These are phyloP conservation scores for Natator depressus DNA, from an alignment of 2,113 vertebrate species.

Conservation along the genomic window DNA sequence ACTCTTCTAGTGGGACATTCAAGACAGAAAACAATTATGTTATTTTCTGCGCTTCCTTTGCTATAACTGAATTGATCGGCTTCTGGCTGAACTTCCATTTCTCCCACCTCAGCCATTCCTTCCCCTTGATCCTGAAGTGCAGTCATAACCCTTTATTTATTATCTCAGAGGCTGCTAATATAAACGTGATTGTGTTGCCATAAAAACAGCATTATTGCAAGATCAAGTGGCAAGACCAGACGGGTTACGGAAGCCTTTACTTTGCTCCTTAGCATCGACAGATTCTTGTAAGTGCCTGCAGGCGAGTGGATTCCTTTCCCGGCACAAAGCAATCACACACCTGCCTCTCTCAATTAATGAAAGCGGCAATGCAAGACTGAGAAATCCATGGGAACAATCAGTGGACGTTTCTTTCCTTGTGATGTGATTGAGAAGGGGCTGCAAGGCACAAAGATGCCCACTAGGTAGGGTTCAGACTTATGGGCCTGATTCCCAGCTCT, in stretches of 20 bases:
- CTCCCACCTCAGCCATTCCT: background rate
- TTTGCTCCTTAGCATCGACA: background rate
- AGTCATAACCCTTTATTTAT: constrained; percentile 1
- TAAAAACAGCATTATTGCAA: background rate
- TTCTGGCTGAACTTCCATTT: background rate
- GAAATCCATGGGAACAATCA: background rate
- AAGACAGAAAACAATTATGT: background rate
- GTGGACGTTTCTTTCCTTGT: background rate
- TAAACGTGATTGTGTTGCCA: background rate
- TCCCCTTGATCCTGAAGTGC: background rate
- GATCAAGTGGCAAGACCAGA: background rate
- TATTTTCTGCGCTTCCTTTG: background rate
- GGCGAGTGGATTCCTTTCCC: background rate
- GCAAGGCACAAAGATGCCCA: background rate
- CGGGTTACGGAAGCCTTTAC: fast-evolving
- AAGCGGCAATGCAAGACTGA: background rate
- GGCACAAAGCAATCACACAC: background rate
- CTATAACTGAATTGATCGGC: background rate
- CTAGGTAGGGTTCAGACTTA: background rate
- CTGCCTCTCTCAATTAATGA: background rate
- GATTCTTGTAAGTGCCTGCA: background rate
- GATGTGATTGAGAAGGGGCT: background rate
- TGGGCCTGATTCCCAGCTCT: background rate
- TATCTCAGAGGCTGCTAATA: background rate
- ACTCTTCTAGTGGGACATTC: background rate